Evolutionary conservation across 1,140 invertebrate genomes (phyloP).

Genomic region (Ruditapes philippinarum): DNA sequence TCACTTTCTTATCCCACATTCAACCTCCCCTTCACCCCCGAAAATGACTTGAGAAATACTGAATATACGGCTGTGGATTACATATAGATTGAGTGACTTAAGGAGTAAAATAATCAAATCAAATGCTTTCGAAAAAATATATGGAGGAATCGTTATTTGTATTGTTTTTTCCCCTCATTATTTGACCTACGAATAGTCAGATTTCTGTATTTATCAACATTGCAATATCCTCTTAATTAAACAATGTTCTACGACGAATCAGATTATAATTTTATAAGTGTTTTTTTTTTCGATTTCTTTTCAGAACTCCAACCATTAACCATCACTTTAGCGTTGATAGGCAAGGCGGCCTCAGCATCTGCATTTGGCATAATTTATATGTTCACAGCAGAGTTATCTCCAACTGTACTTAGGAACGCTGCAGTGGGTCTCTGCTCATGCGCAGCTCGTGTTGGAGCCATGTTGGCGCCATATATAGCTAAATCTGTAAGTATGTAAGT

Average conservation of each 20-base stretch:
- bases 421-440: slow-evolving; percentile 93
- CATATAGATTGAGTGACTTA: too few species aligned
- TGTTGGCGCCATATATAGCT: slow-evolving; percentile 90
- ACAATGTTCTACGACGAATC: too few species aligned
- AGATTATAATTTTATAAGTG: neutral
- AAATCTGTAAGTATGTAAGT: slow-evolving; percentile 71
- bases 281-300: neutral
- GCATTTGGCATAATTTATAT: slow-evolving; percentile 91
- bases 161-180: too few species aligned
- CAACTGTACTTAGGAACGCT: slow-evolving; percentile 94
- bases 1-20: too few species aligned
- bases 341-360: slow-evolving; percentile 74
- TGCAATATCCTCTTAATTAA: too few species aligned
- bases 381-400: slow-evolving; percentile 94
- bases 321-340: slow-evolving; percentile 74
- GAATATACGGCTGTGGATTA: too few species aligned
- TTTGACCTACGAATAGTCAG: too few species aligned
- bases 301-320: slow-evolving; percentile 73
- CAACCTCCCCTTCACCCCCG: too few species aligned
- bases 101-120: too few species aligned
- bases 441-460: slow-evolving; percentile 92
- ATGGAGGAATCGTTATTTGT: too few species aligned
- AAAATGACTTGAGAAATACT: too few species aligned
- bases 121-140: too few species aligned
- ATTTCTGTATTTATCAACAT: neutral